A percentile compares a stretch with the other conserved stretches of the same genome.
Evolutionary conservation across 2,888 invertebrate species (phyloP).

Genomic region (Machimus atricapillus): DNA sequence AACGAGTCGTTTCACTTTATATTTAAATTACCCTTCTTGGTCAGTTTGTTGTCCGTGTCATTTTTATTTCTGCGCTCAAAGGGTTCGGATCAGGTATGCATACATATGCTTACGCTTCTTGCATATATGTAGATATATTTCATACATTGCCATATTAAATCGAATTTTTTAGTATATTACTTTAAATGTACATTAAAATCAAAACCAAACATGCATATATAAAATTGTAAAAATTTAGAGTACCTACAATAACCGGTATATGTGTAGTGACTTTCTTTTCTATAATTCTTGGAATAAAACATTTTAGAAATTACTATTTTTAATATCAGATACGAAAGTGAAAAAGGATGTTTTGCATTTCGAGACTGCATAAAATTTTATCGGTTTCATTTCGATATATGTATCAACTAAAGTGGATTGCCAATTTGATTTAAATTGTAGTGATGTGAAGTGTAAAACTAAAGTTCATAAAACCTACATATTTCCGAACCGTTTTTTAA

Average conservation of each 20-base stretch:
- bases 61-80: neutral
- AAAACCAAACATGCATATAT: too few species aligned
- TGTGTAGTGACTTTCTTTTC: neutral
- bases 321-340: too few species aligned
- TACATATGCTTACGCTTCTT: neutral
- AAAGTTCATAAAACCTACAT: too few species aligned
- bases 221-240: neutral
- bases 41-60: neutral
- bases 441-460: too few species aligned
- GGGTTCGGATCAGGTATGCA: neutral
- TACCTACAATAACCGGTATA: neutral
- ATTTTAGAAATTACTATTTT: too few species aligned
- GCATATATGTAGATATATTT: too few species aligned
- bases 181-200: neutral
- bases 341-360: too few species aligned
- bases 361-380: too few species aligned
- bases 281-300: neutral
- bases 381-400: too few species aligned
- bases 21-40: neutral
- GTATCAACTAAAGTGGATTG: too few species aligned
- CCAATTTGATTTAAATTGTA: too few species aligned
- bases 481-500: too few species aligned
- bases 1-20: neutral
- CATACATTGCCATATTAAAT: neutral
- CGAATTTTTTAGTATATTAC: neutral